A percentile compares a stretch with the other conserved stretches of the same genome.
These are phyloP conservation scores for Papilio demoleus DNA, from an alignment of 2,888 invertebrate species.

Conservation along the genomic window DNA sequence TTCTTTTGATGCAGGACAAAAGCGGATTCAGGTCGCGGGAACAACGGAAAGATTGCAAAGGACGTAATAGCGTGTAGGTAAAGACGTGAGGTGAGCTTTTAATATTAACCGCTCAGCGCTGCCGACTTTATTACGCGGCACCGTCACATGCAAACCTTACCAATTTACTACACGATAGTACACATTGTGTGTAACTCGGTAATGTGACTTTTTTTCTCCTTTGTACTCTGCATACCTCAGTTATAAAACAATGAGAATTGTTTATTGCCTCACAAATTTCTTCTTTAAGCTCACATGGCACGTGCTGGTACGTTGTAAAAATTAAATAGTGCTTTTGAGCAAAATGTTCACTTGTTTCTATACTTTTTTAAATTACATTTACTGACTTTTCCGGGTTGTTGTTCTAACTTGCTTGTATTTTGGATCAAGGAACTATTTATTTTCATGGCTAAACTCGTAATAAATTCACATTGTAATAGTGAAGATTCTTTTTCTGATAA, in stretches of 20 bases:
- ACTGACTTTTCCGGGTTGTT: not conserved
- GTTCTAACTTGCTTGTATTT: not conserved
- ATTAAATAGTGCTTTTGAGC: conserved; percentile 21
- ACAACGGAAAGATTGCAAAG: conserved; percentile 79
- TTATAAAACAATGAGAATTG: conserved; percentile 34
- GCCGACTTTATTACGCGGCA: conserved; percentile 66
- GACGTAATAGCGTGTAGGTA: conserved; percentile 60
- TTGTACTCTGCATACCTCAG: conserved; percentile 16
- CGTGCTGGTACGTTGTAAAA: conserved; percentile 18
- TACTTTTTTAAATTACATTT: not conserved
- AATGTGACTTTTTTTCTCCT: conserved; percentile 15
- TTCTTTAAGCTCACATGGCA: conserved; percentile 30
- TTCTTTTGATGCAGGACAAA: conserved; percentile 79
- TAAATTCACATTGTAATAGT: not conserved
- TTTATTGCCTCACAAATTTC: conserved; percentile 38
- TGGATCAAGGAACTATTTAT: not conserved
- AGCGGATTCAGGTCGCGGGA: conserved; percentile 75
- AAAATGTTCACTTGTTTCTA: not conserved
- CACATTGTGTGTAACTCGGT: conserved; percentile 16
- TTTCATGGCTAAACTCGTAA: not conserved
- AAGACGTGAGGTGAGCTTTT: conserved; percentile 66
- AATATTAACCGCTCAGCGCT: conserved; percentile 69
- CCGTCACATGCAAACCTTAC: conserved; percentile 56
- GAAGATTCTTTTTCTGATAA: no score
- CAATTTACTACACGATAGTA: conserved; percentile 26